These are phyloP conservation scores for Drosophila anomalata DNA, from an alignment of 2,888 invertebrate species.

Conservation along the genomic window DNA sequence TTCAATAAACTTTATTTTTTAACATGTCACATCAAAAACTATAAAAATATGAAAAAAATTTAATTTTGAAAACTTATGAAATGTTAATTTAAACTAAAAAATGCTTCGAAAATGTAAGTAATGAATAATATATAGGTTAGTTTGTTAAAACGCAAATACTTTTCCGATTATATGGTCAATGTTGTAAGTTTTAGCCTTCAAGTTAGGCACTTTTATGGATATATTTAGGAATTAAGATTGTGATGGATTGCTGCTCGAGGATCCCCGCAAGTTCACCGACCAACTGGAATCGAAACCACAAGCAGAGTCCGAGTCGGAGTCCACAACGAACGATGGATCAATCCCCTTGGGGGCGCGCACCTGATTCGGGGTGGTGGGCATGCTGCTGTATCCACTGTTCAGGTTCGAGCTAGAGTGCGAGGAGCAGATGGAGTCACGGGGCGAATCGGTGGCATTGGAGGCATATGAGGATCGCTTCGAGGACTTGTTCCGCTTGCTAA, in stretches of 20 bases:
- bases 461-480: constrained; percentile 84
- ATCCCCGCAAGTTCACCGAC: constrained; percentile 83
- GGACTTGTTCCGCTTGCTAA: constrained; percentile 87
- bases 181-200: constrained; percentile 18
- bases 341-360: constrained; percentile 82
- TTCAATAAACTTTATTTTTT: not conserved
- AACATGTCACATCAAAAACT: not conserved
- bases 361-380: constrained; percentile 89
- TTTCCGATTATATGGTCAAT: constrained; percentile 24
- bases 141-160: constrained; percentile 13
- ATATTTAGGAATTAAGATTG: constrained; percentile 38
- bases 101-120: not conserved
- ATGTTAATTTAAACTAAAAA: not conserved
- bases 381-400: constrained; percentile 85
- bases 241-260: constrained; percentile 57
- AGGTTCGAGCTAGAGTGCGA: constrained; percentile 80
- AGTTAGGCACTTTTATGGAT: constrained; percentile 8
- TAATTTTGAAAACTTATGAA: not conserved
- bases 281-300: constrained; percentile 93
- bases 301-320: constrained; percentile 94
- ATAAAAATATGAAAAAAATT: not conserved
- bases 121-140: constrained; percentile 1
- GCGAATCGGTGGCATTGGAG: constrained; percentile 76
- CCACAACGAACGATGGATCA: constrained; percentile 80
- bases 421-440: constrained; percentile 78